Evolutionary conservation across 2,888 invertebrate species (phyloP), one percentile per base, ranked within the genome.

Genomic region (Epirrhoe tristata): DNA sequence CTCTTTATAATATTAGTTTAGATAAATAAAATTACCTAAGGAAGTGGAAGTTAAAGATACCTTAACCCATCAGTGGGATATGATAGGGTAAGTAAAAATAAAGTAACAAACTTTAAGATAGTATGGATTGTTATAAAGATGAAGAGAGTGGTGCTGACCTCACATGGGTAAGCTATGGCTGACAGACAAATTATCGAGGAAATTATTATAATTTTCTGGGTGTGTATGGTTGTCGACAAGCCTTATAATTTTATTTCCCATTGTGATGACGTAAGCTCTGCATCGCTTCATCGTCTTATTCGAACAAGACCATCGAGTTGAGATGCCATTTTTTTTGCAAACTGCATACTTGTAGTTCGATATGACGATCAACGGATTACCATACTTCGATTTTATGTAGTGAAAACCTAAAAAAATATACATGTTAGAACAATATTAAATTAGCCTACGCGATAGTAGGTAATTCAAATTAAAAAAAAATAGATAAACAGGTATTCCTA

Each of bases 211-310:
- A 54, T 55, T 55, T 39, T 16, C 51, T 6, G 52, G 53, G 14
- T 63, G 53, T 1, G 32, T 63, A 34, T 63, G 77, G 4, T 58
- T 24, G 46, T 54, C 43, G 6, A 62, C 61, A 0, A 31, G 16
- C 17, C 62, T 67, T 1, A 73, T 32, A 7, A 76, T 43, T 0
- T 58, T 53, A 34, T 78, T 66, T 1, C 76, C 70, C 0, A 77
- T 17, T 0, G 83, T 85, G 50, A 75, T 73, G 0, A 83, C 48
- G 0, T 67, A 71, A 0, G 85, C 86, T 2, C 64, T 73, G 65
- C 87, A 86, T 0, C 81, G 79, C n/a, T 72, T 77, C 0, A 70
- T 67, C 12, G 75, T 69, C 7, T 80, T 78, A 0, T 80, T 80
- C 4, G 80, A 79, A 32, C 84, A 84, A 0, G 69, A 63, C 84